Percentiles rank a stretch among this genome's conserved stretches.
Conservation (phyloP, 2,113 vertebrate species). For the Pagrus major region DNA sequence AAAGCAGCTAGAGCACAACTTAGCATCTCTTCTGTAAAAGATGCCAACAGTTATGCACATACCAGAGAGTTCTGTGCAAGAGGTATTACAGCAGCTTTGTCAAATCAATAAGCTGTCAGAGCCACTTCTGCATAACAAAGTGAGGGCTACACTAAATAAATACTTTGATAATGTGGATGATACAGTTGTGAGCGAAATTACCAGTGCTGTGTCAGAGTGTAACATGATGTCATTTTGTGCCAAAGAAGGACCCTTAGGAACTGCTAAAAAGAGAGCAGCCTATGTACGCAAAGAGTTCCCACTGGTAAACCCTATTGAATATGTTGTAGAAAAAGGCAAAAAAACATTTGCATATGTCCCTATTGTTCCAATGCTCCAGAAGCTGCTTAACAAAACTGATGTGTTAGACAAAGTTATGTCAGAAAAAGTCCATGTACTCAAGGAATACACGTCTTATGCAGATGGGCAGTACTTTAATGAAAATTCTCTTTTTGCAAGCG, state of each 20-base stretch:
- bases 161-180: background rate
- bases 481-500: background rate
- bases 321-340: background rate
- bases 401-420: slow-evolving; percentile 37
- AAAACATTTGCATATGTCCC: slow-evolving; percentile 5
- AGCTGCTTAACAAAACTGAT: slow-evolving; percentile 20
- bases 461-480: slow-evolving; percentile 11
- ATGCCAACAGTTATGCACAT: slow-evolving; percentile 3
- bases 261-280: background rate
- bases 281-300: background rate
- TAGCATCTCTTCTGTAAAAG: background rate
- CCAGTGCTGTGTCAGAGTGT: background rate
- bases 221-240: background rate
- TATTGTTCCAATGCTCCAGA: slow-evolving; percentile 2
- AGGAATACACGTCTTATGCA: background rate
- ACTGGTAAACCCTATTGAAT: background rate
- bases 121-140: no score
- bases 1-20: slow-evolving; percentile 23
- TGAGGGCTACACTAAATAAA: background rate
- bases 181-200: background rate
- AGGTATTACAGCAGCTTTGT: slow-evolving; percentile 15
- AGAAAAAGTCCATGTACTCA: background rate
- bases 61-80: slow-evolving; percentile 26
- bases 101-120: background rate
- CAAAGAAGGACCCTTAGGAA: background rate